These are phyloP conservation scores for Sebastes variabilis DNA, from an alignment of 2,797 vertebrate species.

Conservation along the genomic window DNA sequence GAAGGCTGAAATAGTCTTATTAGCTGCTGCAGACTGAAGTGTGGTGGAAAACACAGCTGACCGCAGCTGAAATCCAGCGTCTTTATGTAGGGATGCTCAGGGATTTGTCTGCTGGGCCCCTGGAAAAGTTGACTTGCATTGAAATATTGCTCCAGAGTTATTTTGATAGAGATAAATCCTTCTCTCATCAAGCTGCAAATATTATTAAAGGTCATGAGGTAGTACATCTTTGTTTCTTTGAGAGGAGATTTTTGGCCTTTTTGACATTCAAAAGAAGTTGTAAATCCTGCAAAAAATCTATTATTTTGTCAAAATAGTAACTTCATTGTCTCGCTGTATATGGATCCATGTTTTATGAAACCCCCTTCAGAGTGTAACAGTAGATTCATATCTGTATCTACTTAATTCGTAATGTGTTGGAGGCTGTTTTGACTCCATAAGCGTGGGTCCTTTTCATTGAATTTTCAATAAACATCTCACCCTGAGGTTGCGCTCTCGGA, in stretches of 20 bases:
- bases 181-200: constrained; percentile 17
- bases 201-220: neutral
- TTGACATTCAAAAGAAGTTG: neutral
- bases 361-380: neutral
- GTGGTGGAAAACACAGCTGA: constrained; percentile 72
- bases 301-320: neutral
- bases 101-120: constrained; percentile 41
- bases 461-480: constrained; percentile 64
- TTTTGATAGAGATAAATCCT: constrained; percentile 21
- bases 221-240: neutral
- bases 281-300: neutral
- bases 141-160: constrained; percentile 29
- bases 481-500: constrained; percentile 49
- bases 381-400: constrained; percentile 29
- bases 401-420: constrained; percentile 53
- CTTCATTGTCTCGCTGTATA: neutral
- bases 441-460: constrained; percentile 51
- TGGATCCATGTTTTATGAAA: neutral
- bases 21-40: constrained; percentile 72
- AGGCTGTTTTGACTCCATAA: constrained; percentile 58
- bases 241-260: neutral
- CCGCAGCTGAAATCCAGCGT: constrained; percentile 70
- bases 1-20: constrained; percentile 77
- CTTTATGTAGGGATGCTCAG: constrained; percentile 34
- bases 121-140: constrained; percentile 29